A percentile compares a stretch with the other conserved stretches of the same genome.
Evolutionary conservation across 2,888 invertebrate species (phyloP).

Genomic region (Heterodera filipjevi): DNA sequence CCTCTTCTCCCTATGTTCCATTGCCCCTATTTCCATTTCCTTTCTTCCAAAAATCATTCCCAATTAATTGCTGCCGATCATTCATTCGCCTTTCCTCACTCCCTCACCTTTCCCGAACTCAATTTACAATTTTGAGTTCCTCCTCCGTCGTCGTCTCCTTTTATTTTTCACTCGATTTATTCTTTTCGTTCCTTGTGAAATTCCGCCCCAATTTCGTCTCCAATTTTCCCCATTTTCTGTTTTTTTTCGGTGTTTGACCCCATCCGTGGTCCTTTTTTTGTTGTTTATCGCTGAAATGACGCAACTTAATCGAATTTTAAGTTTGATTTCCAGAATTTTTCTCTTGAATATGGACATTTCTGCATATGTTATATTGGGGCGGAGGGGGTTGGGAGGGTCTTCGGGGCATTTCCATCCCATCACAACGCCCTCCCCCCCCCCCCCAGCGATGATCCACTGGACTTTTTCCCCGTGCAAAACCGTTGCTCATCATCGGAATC

Average conservation of each 20-base stretch:
- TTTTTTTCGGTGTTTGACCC: no score
- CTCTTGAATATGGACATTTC: no score
- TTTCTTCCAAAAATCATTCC: not conserved
- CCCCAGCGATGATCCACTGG: not conserved
- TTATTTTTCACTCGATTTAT: conserved; percentile 1
- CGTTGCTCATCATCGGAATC: not conserved
- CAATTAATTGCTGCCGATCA: not conserved
- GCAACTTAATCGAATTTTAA: no score
- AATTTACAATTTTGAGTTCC: not conserved
- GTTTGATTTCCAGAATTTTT: no score
- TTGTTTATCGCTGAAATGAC: no score
- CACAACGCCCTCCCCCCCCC: no score
- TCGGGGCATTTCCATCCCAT: not conserved
- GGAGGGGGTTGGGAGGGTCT: not conserved
- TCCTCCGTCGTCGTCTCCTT: not conserved
- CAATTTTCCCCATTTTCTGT: not conserved
- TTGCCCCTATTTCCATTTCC: not conserved
- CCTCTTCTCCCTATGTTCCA: not conserved
- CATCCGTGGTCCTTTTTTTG: no score
- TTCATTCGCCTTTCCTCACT: not conserved
- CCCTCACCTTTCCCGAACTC: not conserved
- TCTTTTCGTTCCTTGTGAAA: not conserved
- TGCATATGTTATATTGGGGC: no score
- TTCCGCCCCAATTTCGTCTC: not conserved
- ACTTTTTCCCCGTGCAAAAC: not conserved